Conservation (phyloP, 2,113 vertebrate genomes). For the Thamnophis sirtalis region DNA sequence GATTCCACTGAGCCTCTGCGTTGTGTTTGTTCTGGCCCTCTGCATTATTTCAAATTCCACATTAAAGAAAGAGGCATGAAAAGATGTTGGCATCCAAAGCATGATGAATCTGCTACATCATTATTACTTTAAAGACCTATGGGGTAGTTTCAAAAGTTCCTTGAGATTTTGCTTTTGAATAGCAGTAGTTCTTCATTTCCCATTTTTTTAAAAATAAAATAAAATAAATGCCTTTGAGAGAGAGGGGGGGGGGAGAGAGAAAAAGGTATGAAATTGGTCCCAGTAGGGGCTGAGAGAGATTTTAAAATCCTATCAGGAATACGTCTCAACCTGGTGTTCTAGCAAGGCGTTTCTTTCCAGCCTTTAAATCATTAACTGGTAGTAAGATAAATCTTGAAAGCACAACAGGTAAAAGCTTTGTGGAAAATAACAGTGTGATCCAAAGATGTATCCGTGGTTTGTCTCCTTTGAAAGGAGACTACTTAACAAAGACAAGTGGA, state of each 20-base stretch:
- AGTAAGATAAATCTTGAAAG: conserved; percentile 23
- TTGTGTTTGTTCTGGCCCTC: conserved; percentile 35
- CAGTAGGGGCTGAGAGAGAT: conserved; percentile 52
- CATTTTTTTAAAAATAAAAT: conserved; percentile 5
- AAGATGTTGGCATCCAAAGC: conserved; percentile 39
- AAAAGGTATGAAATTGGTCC: conserved; percentile 47
- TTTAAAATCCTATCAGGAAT: conserved; percentile 56
- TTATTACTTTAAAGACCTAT: conserved; percentile 45
- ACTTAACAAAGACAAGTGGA: neutral
- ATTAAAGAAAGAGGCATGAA: conserved; percentile 45
- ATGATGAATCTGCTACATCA: conserved; percentile 35
- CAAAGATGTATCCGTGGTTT: neutral
- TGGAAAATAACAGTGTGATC: conserved; percentile 30
- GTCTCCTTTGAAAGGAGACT: neutral
- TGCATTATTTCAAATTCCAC: conserved; percentile 32
- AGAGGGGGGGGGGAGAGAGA: neutral
- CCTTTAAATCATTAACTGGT: conserved; percentile 54
- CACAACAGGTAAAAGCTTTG: conserved; percentile 35
- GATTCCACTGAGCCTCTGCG: conserved; percentile 36
- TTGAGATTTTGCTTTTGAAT: conserved; percentile 47
- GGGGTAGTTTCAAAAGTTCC: conserved; percentile 47
- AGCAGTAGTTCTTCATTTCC: neutral
- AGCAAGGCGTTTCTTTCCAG: conserved; percentile 48
- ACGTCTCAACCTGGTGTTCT: conserved; percentile 50
- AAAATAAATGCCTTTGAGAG: conserved; percentile 33